These are phyloP conservation scores for Lampris megalopsis DNA, from an alignment of 2,113 vertebrate species.

Conservation along the genomic window DNA sequence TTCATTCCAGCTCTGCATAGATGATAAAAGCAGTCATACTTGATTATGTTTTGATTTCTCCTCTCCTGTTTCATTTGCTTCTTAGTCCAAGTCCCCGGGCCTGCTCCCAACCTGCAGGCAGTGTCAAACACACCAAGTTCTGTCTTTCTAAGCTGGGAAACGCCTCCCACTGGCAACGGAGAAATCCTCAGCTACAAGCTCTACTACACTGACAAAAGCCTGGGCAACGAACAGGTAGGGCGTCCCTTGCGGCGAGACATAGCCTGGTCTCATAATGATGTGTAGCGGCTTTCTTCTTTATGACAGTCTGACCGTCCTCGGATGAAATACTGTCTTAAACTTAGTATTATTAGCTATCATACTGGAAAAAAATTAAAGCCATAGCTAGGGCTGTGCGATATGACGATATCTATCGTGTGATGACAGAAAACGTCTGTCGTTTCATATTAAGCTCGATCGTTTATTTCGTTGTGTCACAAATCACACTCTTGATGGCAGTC, in stretches of 20 bases:
- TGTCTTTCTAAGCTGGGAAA: conserved; percentile 89
- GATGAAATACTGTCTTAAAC: too few species aligned
- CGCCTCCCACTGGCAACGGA: conserved; percentile 91
- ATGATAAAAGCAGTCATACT: neutral
- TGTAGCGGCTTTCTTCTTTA: too few species aligned
- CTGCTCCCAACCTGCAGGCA: conserved; percentile 91
- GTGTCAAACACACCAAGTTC: conserved; percentile 86
- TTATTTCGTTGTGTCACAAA: too few species aligned
- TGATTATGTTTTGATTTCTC: conserved; percentile 18
- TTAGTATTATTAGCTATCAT: too few species aligned
- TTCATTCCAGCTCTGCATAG: neutral
- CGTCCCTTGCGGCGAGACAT: neutral
- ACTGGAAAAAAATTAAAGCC: too few species aligned
- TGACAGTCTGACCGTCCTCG: too few species aligned
- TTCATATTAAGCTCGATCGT: too few species aligned
- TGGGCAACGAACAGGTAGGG: conserved; percentile 90
- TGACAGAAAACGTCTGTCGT: too few species aligned
- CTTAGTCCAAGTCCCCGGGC: conserved; percentile 95
- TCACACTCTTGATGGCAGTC: too few species aligned
- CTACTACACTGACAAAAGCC: conserved; percentile 92
- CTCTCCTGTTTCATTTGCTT: neutral
- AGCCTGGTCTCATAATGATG: neutral
- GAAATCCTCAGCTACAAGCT: conserved; percentile 96
- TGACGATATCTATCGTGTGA: too few species aligned
- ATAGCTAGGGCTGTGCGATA: too few species aligned